Evolutionary conservation across 2,888 invertebrate species (phyloP).

Genomic region (Panzeria rudis): DNA sequence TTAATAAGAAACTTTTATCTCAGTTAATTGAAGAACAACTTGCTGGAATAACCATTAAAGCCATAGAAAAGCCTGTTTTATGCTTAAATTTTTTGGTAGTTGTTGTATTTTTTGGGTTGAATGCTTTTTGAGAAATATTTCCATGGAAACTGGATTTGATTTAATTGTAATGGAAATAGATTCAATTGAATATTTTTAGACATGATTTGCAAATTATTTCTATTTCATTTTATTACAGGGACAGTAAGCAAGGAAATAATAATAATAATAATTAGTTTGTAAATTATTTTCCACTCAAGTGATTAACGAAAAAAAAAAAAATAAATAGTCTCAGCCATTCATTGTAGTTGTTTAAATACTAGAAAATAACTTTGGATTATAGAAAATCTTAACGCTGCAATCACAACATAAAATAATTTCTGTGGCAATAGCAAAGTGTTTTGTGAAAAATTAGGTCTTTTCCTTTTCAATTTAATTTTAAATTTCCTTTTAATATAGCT

Average conservation of each 20-base stretch:
- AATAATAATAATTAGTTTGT: neutral
- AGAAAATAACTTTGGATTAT: too few relatives aligned
- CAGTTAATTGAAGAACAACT: slow-evolving; percentile 16
- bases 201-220: slow-evolving; percentile 9
- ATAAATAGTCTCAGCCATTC: neutral
- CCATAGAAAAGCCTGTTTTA: slow-evolving; percentile 22
- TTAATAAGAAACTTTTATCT: neutral
- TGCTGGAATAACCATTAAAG: slow-evolving; percentile 15
- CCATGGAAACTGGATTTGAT: slow-evolving; percentile 16
- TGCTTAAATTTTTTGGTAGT: neutral
- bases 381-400: neutral
- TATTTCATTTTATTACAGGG: neutral
- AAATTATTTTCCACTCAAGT: slow-evolving; percentile 40
- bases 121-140: slow-evolving; percentile 8
- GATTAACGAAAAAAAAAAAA: slow-evolving; percentile 34
- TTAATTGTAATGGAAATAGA: slow-evolving; percentile 34
- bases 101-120: neutral
- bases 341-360: neutral
- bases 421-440: neutral
- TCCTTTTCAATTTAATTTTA: too few relatives aligned
- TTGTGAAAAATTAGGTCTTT: neutral
- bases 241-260: neutral
- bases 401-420: neutral
- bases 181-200: neutral
- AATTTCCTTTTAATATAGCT: neutral